phyloP scores from a whole-genome alignment of 2,113 vertebrate species.

The Rhabdomys dilectus region DNA sequence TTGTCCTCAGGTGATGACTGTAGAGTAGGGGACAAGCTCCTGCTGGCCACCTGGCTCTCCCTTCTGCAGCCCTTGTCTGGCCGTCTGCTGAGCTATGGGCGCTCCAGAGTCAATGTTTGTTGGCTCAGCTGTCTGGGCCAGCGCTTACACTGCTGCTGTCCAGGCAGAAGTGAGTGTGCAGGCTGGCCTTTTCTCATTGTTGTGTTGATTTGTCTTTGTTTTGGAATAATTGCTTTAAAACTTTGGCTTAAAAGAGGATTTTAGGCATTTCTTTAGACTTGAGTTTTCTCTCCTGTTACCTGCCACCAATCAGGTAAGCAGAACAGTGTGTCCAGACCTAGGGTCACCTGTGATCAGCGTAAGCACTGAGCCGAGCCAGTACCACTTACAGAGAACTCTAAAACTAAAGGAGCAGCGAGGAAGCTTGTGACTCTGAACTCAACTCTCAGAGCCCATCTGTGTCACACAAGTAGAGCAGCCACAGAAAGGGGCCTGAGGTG shows the following conservation, averaged over 20 bases:
- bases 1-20: rapidly evolving
- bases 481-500: not conserved
- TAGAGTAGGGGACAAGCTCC: rapidly evolving
- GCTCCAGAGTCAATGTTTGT: not conserved
- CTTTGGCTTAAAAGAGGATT: not conserved
- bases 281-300: not conserved
- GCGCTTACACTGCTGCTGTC: not conserved
- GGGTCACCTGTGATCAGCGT: not conserved
- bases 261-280: not conserved
- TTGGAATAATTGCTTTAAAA: not conserved
- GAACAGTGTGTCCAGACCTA: not conserved
- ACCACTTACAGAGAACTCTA: not conserved
- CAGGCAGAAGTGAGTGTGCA: rapidly evolving
- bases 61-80: not conserved
- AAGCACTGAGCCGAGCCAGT: not conserved
- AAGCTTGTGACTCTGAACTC: not conserved
- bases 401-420: not conserved
- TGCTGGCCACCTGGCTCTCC: not conserved
- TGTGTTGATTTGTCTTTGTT: not conserved
- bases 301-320: not conserved
- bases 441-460: not conserved
- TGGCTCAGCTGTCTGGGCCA: not conserved
- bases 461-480: not conserved
- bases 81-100: too few species aligned
- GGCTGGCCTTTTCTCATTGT: not conserved